Base-by-base conservation (phyloP, 1,140 invertebrate species). In the Neuroterus valhalla region DNA sequence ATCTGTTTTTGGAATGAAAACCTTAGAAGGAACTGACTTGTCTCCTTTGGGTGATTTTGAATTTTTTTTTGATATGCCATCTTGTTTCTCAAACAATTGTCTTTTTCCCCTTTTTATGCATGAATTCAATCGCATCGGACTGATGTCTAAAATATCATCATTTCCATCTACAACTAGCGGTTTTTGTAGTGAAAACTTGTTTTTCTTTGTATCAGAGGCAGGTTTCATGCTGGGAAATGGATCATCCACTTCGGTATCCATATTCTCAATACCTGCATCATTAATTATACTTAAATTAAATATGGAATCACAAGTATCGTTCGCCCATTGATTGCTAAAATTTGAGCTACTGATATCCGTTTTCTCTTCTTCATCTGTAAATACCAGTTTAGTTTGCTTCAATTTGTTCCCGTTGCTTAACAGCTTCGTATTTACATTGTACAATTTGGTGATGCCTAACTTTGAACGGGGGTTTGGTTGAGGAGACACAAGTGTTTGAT, bases 341-440 rank as follows among this genome's bases (percentile, higher is more conserved):
- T 62, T n/a, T 14, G 12, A 2, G 14, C 8, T 26, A 23, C 55
- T 62, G 6, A 62, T n/a, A 71, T 75, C 14, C 50, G 31, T 52
- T 68, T 75, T 71, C 48, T 44, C 44, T 67, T 77, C 10, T 26
- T 67, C 26, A 55, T 74, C 69, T 78, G 73, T 0, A 81, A 79
- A 68, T 48, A 79, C 15, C 52, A 86, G 76, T 50, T 74, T 85
- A 19, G 81, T 79, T 62, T 88, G 86, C 52, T 78, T 83, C 15
- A 84, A 46, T 71, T 77, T 86, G 43, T 81, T 84, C 3, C 82
- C 82, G 72, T 73, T 66, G 31, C 52, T 17, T 15, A 62, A 72
- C 1, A 68, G 11, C 71, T 82, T 82, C 4, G 75, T 77, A 52
- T 74, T 76, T 6, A 80, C 71, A 69, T 75, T 75, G 14, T 80